Base-by-base conservation (phyloP, 2,113 vertebrate genomes). In the Gracilinanus agilis region DNA sequence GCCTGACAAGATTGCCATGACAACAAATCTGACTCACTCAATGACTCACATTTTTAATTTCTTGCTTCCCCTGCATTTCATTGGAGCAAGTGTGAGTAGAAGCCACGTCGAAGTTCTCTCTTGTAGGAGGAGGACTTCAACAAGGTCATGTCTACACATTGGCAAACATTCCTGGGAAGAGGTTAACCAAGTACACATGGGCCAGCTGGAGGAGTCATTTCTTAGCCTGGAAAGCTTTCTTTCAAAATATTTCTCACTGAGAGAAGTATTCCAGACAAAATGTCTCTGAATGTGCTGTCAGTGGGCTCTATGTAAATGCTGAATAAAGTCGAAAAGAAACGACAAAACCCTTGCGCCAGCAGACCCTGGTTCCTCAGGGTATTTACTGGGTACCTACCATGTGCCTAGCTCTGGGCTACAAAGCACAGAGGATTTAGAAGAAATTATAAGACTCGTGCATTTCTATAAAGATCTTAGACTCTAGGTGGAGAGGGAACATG, bases 31-130 rank as follows among this genome's bases (percentile, higher is more conserved):
- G 96, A 97, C 67, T 97, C 97, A 95, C 8, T 0, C 88, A 8
- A 2, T 98, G 97, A 97, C 92, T 97, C 97, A 96, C 1, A 2
- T 89, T 95, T 92, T 44, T 90, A 96, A 92, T 95, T 95, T 96
- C 94, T 83, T 75, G 67, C 96, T 96, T 92, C 90, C 95, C 49
- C 44, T 53, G 44, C 75, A 61, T 93, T 95, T 93, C 92, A 90
- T 95, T 93, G 88, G 89, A 83, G 92, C 67, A 92, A 96, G 96
- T 55, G 5, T 56, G 93, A 96, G 95, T 88, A 93, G 94, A 94
- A 94, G 92, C 95, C 91, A 93, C 56, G 7, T 75, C 40, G 44
- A 94, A 58, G 55, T 95, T 93, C 95, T 90, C 94, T 92, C 95
- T 90, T 91, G 93, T 12, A 90, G 90, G 91, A 90, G 90, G 91